phyloP scores from a whole-genome alignment of 2,888 invertebrate species.

The Drosophila fulvimacula region DNA sequence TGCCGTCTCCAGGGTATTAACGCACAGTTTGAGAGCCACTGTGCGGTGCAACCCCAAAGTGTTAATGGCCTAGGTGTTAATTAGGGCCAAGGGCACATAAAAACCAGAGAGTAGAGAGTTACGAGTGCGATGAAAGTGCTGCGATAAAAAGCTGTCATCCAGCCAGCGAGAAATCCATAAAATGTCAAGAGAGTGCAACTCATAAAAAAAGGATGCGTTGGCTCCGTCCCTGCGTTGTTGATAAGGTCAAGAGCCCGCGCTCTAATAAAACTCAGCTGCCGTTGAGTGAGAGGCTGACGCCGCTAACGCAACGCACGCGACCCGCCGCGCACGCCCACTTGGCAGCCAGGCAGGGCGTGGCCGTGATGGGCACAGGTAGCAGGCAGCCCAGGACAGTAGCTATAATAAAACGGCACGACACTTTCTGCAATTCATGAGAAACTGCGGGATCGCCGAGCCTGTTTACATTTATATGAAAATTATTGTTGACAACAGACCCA shows the following conservation, averaged over 20 bases:
- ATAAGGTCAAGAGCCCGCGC: slow-evolving; percentile 74
- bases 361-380: slow-evolving; percentile 8
- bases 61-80: slow-evolving; percentile 80
- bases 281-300: slow-evolving; percentile 44
- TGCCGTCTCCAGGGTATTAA: slow-evolving; percentile 38
- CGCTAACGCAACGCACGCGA: slow-evolving; percentile 55
- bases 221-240: slow-evolving; percentile 53
- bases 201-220: slow-evolving; percentile 62
- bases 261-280: slow-evolving; percentile 69
- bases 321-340: slow-evolving; percentile 56
- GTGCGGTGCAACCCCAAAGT: slow-evolving; percentile 60
- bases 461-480: slow-evolving; percentile 72
- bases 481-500: slow-evolving; percentile 50
- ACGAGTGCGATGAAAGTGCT: slow-evolving; percentile 56
- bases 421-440: slow-evolving; percentile 38
- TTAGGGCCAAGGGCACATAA: slow-evolving; percentile 72
- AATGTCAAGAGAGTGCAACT: slow-evolving; percentile 67
- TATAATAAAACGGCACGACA: slow-evolving; percentile 71
- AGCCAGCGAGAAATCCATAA: slow-evolving; percentile 56
- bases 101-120: slow-evolving; percentile 19
- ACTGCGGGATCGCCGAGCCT: slow-evolving; percentile 21
- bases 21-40: slow-evolving; percentile 62
- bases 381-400: slow-evolving; percentile 63
- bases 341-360: slow-evolving; percentile 2
- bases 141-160: slow-evolving; percentile 75